Evolutionary conservation across 2,888 invertebrate species (phyloP), one percentile per base, ranked within the genome.

Genomic region (Phaonia tiefii): DNA sequence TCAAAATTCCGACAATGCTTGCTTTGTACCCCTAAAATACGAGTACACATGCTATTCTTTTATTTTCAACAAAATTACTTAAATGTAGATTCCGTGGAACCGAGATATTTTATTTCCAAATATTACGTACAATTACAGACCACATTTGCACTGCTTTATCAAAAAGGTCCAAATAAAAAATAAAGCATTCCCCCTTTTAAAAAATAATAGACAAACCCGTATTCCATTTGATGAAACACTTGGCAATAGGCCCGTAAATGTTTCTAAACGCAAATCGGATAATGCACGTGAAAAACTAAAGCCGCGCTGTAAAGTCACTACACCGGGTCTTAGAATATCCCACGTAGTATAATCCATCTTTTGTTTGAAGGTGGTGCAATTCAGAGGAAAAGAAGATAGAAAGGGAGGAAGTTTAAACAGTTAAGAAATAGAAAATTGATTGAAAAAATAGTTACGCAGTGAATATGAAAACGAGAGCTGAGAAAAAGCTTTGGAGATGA

Each of bases 311-410:
- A 81, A 37, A 0, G 71, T 60, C 2, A 75, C 31, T 5, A 75
- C 67, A 65, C 81, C 78, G 46, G 81, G 81, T 65, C 78, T 81
- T 58, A 81, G 75, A 42, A 81, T 81, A n/a, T 81, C 63, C 81
- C 81, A 81, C 72, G 81, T 69, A 37, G 81, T 81, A 75, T 72
- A 81, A 73, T 81, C 81, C 81, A 81, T 81, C 81, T 81, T 75
- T n/a, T 8, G 10, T 22, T 51, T 22, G 51, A 20, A 1, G 49
- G 20, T 20, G 49, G 15, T 46, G 46, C n/a, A 31, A 20, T 60
- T 39, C 3, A 8, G 17, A 56, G 46, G 13, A 26, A 25, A 79
- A 49, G 75, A 72, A 76, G 15, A 42, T 10, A 58, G 65, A 42
- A 13, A 69, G 7, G 51, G 25, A 42, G 26, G 15, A 31, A 58